These are phyloP conservation scores for Saccopteryx leptura DNA, from an alignment of 2,113 vertebrate genomes.

Conservation along the genomic window DNA sequence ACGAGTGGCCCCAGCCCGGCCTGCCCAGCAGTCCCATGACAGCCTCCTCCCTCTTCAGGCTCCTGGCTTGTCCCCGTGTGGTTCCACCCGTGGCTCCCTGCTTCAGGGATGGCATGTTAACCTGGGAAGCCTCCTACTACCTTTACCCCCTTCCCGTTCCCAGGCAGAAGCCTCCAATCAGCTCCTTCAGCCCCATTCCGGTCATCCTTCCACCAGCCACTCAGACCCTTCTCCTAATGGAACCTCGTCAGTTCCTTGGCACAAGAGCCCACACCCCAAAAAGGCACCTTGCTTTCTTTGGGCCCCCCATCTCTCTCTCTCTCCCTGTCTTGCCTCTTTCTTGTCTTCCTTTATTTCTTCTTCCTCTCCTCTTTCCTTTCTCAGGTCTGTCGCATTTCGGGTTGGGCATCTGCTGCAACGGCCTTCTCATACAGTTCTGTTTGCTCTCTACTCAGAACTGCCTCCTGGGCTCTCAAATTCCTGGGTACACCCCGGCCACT, in stretches of 20 bases:
- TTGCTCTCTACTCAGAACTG: background rate
- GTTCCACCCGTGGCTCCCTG: background rate
- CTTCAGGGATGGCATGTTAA: background rate
- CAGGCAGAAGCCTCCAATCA: background rate
- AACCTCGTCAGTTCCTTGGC: background rate
- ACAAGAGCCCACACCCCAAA: background rate
- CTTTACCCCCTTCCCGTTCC: background rate
- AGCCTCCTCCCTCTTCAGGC: background rate
- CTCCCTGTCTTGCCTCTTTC: background rate
- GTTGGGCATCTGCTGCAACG: background rate
- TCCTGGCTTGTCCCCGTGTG: background rate
- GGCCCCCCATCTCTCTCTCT: background rate
- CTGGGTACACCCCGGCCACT: background rate
- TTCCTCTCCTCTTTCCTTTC: background rate
- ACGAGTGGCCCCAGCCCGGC: background rate
- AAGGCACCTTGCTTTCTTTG: rapidly evolving
- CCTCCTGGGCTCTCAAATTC: background rate
- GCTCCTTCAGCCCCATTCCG: background rate
- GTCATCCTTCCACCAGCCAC: background rate
- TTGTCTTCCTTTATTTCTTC: background rate
- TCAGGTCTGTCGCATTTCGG: background rate
- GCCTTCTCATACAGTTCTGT: background rate
- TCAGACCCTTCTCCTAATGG: background rate
- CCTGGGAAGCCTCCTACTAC: background rate
- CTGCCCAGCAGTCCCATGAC: background rate